These are phyloP conservation scores for Apodemus sylvaticus DNA, from an alignment of 2,113 vertebrate genomes.

Conservation along the genomic window DNA sequence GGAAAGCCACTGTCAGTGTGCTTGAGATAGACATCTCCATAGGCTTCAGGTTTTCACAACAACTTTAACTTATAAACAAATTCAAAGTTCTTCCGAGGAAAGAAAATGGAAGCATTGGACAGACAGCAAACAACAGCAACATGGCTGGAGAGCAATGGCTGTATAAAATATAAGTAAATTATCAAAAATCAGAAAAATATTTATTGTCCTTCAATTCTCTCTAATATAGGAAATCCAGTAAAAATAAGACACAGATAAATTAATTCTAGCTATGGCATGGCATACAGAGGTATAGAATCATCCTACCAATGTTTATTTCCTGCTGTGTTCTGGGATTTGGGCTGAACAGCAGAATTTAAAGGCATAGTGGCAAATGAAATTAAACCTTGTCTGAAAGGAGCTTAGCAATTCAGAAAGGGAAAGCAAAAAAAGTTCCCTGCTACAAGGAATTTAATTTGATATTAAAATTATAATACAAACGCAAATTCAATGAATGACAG, in stretches of 20 bases:
- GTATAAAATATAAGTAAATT: conserved; percentile 3
- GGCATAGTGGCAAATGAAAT: conserved; percentile 11
- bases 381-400: not conserved
- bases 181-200: not conserved
- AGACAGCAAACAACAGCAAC: not conserved
- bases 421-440: not conserved
- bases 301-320: not conserved
- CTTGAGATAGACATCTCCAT: not conserved
- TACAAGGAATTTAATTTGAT: conserved; percentile 48
- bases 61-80: not conserved
- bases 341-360: not conserved
- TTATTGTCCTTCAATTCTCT: not conserved
- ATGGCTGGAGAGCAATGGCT: not conserved
- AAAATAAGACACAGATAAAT: not conserved
- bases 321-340: not conserved
- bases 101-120: not conserved
- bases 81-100: not conserved
- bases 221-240: not conserved
- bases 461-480: conserved; percentile 58
- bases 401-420: not conserved
- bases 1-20: not conserved
- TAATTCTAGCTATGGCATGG: not conserved
- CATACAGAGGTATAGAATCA: not conserved
- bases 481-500: conserved; percentile 55
- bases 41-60: not conserved